Evolutionary conservation across 2,797 vertebrate genomes (phyloP), one percentile per base, ranked within the genome.

Genomic region (Amazonetta brasiliensis): DNA sequence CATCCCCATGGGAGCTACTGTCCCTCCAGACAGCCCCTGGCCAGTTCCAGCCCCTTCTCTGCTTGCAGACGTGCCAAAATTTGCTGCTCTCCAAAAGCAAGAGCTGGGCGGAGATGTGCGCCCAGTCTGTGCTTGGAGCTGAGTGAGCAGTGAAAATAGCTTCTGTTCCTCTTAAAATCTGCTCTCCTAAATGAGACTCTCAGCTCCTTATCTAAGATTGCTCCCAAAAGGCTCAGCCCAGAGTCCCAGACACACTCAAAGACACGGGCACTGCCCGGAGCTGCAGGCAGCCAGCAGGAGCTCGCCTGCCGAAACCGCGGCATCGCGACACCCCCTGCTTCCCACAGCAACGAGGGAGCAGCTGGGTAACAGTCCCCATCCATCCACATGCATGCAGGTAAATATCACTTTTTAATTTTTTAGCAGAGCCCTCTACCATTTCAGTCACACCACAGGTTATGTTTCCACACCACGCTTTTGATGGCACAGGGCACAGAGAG

Each of bases 101-200:
- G 59, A 0, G 0, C 59, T 4, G 6, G n/a, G 17, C 0, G 1
- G 66, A n/a, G 31, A 20, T 0, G 2, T 50, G 6, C 0, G 1
- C 43, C 69, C 35, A 56, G 31, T 60, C 84, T 12, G 17, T 6
- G 10, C 30, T n/a, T 39, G 31, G 46, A n/a, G 30, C 39, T 17
- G 2, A 77, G 60, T 9, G 11, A 35, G 19, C 5, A 1, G 2
- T 48, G n/a, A 23, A 46, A 73, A 62, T 8, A 56, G 41, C n/a
- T 52, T 56, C 9, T 43, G 50, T 44, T 23, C 10, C 55, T 68
- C 46, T 67, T 60, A 3, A 9, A 84, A 48, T 43, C 41, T 43
- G 55, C 48, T 50, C 35, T 60, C 68, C 31, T 41, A 33, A 50
- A 30, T 6, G 46, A 67, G 12, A 22, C 1, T 9, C 31, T 83